Evolutionary conservation across 1,140 invertebrate species (phyloP), one percentile per base, ranked within the genome.

Genomic region (Heterodera carotae): DNA sequence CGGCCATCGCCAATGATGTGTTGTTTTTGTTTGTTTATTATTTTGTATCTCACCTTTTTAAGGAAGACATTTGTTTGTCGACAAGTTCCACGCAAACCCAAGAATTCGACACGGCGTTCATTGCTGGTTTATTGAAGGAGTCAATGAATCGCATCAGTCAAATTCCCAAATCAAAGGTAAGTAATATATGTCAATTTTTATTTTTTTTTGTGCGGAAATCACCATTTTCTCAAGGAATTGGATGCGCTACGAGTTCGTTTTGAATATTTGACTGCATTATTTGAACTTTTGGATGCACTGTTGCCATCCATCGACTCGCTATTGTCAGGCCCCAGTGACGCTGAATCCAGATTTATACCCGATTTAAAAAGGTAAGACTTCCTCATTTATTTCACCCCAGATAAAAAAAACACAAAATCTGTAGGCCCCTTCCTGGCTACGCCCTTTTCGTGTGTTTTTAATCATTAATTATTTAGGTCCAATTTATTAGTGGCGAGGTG

Each of bases 1-100:
- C 72, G 4, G 66, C 72, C 36, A 56, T 74, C 18, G 59, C 72
- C 6, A 74, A 74, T 74, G 72, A 74, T 18, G 72, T 74, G 29
- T 33, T 34, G 1, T 27, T n/a, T 34, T 72, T 31, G 10, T 73
- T 31, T 18, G 2, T 62, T 27, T 0, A 31, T 15, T n/a, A 6
- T 15, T 27, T 66, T 2, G 31, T 15, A 27, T 29, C 2, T 2
- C 12, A 5, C 22, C 15, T 56, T 56, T 66, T 66, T 66, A n/a
- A 66, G 62, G 62, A 66, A 22, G 62, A 66, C 22, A 66, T 66
- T 31, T 66, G 62, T 34, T 31, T 66, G 29, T 31, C 62, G 27
- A 12, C 62, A 66, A 66, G 15, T 66, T 29, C 62, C 27, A 66
- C 5, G 10, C 62, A 66, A 0, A 15, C 27, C 33, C n/a, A n/a